phyloP scores from a whole-genome alignment of 2,113 vertebrate genomes.

The Struthio camelus region DNA sequence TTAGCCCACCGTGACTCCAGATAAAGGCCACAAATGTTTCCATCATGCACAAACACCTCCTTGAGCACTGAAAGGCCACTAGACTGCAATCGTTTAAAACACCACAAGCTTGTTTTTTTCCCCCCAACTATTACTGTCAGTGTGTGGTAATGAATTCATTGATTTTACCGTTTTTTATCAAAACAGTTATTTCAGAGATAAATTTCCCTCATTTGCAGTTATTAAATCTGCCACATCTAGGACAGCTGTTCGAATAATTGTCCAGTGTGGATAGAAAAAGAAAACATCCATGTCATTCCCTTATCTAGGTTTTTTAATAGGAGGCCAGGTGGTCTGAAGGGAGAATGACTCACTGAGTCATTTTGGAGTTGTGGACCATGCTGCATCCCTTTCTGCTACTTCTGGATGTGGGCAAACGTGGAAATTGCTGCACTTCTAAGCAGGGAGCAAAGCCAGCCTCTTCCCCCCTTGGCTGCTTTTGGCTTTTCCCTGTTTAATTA shows the following conservation, averaged over 20 bases:
- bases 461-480: neutral
- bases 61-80: neutral
- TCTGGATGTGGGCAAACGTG: neutral
- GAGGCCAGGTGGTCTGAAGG: neutral
- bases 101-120: neutral
- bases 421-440: neutral
- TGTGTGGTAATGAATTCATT: slow-evolving; percentile 68
- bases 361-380: neutral
- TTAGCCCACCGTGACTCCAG: neutral
- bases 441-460: neutral
- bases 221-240: slow-evolving; percentile 69
- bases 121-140: neutral
- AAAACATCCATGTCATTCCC: neutral
- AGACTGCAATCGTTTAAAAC: neutral
- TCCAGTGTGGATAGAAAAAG: neutral
- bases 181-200: slow-evolving; percentile 74
- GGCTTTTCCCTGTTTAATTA: neutral
- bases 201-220: slow-evolving; percentile 72
- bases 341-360: neutral
- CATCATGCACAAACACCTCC: neutral
- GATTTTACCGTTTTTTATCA: slow-evolving; percentile 73
- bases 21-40: neutral
- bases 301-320: neutral
- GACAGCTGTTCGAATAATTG: slow-evolving; percentile 58
- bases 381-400: neutral